Evolutionary conservation across 35 echinoderm and acorn worm genomes (phyloP), one percentile per base, ranked within the genome.

Genomic region (Patiria miniata): DNA sequence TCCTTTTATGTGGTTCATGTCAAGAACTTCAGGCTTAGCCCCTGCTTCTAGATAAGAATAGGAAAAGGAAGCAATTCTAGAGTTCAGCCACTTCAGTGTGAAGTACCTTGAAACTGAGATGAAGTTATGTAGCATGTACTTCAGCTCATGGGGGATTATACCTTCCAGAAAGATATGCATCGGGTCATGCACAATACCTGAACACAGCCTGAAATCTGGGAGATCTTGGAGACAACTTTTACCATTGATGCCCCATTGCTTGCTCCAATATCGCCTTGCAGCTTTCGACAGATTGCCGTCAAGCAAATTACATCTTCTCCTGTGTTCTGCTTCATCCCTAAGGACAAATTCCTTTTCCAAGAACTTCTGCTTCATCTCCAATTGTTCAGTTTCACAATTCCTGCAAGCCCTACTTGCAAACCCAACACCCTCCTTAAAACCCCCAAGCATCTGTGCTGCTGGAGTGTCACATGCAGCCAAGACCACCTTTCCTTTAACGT

Each of bases 161-260:
- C 90, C 90, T 83, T 92, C 90, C 10, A 92, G 42, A 23, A 92
- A 80, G 30, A 92, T 23, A 73, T 92, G 90, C 90, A 92, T 92
- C 3, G 84, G 90, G 78, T 87, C 90, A 68, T 92, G 90, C 8
- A 92, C 83, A 1, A 92, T 65, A 22, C 76, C 90, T 0, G 84
- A 87, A 61, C 83, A 82, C n/a, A 92, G 5, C 12, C 40, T 44
- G 78, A 91, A 91, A 80, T 61, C 44, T 26, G 42, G 38, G 69
- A 89, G 78, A 34, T 50, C 47, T 3, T 83, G 18, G 37, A 89
- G 81, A 39, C 80, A 82, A 81, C 91, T 89, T 61, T 3, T 77
- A 55, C 16, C 28, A 77, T 93, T 93, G 19, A 93, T 83, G 36
- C 91, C 91, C 91, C 86, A 89, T 42, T 83, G 32, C 42, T 89